These are phyloP conservation scores for Sebastes elongatus DNA, from an alignment of 2,797 vertebrate genomes.

Conservation along the genomic window DNA sequence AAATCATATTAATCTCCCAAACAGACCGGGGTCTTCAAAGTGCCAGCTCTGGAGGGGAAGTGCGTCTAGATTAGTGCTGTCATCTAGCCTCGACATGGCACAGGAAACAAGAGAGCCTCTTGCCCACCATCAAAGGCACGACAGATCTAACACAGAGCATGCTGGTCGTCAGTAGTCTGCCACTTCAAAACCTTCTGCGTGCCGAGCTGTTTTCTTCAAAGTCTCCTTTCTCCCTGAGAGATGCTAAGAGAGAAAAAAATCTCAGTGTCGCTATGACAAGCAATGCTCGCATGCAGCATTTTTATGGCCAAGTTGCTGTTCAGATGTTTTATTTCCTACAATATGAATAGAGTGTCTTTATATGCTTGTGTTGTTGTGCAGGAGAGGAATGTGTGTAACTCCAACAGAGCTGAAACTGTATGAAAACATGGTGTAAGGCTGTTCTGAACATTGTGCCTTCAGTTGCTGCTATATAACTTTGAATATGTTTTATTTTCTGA, in stretches of 20 bases:
- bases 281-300: background rate
- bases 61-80: conserved; percentile 65
- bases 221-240: conserved; percentile 31
- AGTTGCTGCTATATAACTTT: background rate
- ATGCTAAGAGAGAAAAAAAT: background rate
- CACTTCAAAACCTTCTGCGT: conserved; percentile 62
- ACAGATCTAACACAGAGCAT: conserved; percentile 48
- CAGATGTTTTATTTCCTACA: background rate
- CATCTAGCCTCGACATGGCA: conserved; percentile 39
- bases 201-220: conserved; percentile 41
- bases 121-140: conserved; percentile 70
- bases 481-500: background rate
- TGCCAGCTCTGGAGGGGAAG: conserved; percentile 50
- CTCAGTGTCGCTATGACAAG: background rate
- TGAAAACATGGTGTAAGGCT: background rate
- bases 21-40: conserved; percentile 72
- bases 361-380: background rate
- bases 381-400: background rate
- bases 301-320: background rate
- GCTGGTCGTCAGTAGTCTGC: conserved; percentile 21
- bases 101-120: conserved; percentile 66
- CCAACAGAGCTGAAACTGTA: background rate
- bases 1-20: conserved; percentile 68
- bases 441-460: background rate
- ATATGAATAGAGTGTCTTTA: background rate